Conservation (phyloP, 35 echinoderm and acorn worm species). For the Acanthaster planci region DNA sequence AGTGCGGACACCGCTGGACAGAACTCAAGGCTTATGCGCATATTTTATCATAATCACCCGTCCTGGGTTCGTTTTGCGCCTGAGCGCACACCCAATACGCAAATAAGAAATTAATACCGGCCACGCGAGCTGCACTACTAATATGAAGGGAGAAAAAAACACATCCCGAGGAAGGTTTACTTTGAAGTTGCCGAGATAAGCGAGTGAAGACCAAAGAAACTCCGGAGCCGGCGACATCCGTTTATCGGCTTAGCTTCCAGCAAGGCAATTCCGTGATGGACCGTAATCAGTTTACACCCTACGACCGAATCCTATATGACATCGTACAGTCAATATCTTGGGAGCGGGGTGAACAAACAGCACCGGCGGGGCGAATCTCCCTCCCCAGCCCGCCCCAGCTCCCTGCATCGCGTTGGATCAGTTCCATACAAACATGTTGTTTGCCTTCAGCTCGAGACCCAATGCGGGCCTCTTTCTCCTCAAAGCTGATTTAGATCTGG, state of each 20-base stretch:
- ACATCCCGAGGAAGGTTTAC: neutral
- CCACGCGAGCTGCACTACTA: constrained; percentile 1
- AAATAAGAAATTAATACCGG: constrained; percentile 18
- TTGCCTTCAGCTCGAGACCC: too few relatives aligned
- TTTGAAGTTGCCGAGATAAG: constrained; percentile 15
- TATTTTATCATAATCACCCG: neutral
- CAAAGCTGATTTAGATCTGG: too few relatives aligned
- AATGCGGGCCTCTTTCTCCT: too few relatives aligned
- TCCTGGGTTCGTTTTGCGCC: neutral
- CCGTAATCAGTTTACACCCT: constrained; percentile 8
- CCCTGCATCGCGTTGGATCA: too few relatives aligned
- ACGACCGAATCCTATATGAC: neutral
- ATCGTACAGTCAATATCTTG: neutral
- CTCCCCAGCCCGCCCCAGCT: too few relatives aligned
- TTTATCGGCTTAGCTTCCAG: constrained; percentile 9
- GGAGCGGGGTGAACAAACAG: neutral
- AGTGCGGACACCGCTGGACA: too few relatives aligned
- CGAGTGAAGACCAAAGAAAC: neutral
- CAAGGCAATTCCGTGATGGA: constrained; percentile 1
- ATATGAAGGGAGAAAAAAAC: neutral
- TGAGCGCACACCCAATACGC: neutral
- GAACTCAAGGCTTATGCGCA: neutral
- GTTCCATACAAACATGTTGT: too few relatives aligned
- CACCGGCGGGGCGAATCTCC: too few relatives aligned
- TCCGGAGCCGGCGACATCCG: constrained; percentile 1